Conservation (phyloP, 2,113 vertebrate genomes). For the Aegithalos caudatus region DNA sequence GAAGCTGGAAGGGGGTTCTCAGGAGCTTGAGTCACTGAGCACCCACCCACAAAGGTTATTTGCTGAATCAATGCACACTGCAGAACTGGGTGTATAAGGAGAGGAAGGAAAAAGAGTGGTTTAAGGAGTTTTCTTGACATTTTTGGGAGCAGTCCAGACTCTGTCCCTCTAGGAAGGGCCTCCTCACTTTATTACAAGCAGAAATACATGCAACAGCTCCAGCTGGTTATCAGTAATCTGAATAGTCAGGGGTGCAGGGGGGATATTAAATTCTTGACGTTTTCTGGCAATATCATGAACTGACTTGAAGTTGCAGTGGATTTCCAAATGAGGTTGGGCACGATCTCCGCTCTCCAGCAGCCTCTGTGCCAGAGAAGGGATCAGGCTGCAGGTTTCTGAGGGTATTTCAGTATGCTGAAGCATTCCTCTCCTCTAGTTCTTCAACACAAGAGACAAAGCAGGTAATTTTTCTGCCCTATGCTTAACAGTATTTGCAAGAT, state of each 20-base stretch:
- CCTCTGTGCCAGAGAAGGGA: slow-evolving; percentile 1
- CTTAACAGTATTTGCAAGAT: neutral
- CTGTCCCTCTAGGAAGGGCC: neutral
- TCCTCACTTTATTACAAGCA: slow-evolving; percentile 6
- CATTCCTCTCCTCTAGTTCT: slow-evolving; percentile 9
- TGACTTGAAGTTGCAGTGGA: neutral
- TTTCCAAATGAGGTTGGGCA: neutral
- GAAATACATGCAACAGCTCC: neutral
- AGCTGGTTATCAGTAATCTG: slow-evolving; percentile 37
- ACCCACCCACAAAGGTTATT: neutral
- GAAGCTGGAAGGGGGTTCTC: neutral
- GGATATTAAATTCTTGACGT: slow-evolving; percentile 35
- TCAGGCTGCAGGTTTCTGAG: slow-evolving; percentile 19
- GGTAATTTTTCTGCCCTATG: neutral
- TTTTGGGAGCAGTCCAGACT: slow-evolving; percentile 19
- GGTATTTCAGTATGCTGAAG: neutral
- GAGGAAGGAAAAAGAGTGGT: neutral
- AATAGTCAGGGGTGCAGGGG: slow-evolving; percentile 2
- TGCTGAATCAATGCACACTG: neutral
- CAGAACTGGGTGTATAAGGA: neutral
- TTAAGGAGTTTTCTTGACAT: neutral
- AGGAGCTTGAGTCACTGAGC: neutral
- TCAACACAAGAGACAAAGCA: neutral
- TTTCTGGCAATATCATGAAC: slow-evolving; percentile 13
- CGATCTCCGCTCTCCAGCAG: neutral